Percentiles rank a stretch among this genome's conserved stretches.
Conservation (phyloP, 2,888 invertebrate genomes). For the Nemapogon koenigi region DNA sequence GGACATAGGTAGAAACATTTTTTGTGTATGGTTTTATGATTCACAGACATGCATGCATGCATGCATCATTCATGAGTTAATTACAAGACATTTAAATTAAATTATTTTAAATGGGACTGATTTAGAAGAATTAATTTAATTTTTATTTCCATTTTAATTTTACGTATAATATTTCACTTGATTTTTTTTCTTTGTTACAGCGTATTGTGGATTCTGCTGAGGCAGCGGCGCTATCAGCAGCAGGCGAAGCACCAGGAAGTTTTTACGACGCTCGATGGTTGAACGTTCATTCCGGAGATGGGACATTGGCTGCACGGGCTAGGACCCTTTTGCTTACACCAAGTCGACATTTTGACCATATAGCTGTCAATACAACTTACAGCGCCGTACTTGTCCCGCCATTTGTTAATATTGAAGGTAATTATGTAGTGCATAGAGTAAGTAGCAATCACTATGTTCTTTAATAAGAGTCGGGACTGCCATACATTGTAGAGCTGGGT, state of each 20-base stretch:
- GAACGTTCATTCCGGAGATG: conserved; percentile 79
- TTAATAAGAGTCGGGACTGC: no score
- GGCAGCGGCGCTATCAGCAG: conserved; percentile 77
- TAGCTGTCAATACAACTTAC: conserved; percentile 82
- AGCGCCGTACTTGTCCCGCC: conserved; percentile 91
- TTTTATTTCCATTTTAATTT: no score
- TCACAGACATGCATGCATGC: no score
- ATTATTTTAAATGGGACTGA: neutral
- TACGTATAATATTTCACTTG: no score
- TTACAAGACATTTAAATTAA: no score
- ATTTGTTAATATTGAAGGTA: conserved; percentile 75
- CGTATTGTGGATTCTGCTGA: conserved; percentile 92
- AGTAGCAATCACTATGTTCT: no score
- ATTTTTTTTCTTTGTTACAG: conserved; percentile 42
- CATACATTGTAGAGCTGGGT: no score
- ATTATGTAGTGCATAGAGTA: no score
- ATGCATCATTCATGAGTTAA: no score
- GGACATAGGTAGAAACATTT: no score
- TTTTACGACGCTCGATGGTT: conserved; percentile 85
- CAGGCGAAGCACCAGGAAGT: conserved; percentile 64
- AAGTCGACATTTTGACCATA: conserved; percentile 85
- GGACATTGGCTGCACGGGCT: conserved; percentile 72
- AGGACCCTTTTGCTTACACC: conserved; percentile 75
- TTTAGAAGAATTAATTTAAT: neutral
- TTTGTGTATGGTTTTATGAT: no score